Conservation (phyloP, 2,113 vertebrate genomes). For the Clupea harengus region DNA sequence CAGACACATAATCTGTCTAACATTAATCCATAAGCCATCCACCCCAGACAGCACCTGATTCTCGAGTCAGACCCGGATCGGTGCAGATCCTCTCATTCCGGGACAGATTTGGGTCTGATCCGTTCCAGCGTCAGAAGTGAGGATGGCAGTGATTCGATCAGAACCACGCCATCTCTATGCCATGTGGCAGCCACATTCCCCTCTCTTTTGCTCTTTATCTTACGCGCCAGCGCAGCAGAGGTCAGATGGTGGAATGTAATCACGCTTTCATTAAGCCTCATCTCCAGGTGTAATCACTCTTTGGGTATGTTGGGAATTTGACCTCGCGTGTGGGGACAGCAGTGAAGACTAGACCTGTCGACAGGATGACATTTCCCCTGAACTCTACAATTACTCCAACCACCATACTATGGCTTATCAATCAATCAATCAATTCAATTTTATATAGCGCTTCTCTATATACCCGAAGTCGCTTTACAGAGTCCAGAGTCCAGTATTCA, state of each 20-base stretch:
- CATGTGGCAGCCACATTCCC: not conserved
- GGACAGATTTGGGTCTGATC: not conserved
- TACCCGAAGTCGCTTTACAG: no score
- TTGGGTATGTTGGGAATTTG: slow-evolving; percentile 2
- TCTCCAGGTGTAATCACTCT: not conserved
- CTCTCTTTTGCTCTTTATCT: slow-evolving; percentile 37
- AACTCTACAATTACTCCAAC: not conserved
- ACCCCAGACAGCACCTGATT: not conserved
- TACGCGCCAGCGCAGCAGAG: slow-evolving; percentile 37
- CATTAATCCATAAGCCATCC: not conserved
- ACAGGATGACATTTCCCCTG: not conserved
- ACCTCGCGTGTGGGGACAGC: not conserved
- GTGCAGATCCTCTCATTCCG: not conserved
- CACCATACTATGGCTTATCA: not conserved
- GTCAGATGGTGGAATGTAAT: not conserved
- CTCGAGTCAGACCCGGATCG: not conserved
- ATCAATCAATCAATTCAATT: no score
- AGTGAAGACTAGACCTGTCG: not conserved
- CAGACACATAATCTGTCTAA: not conserved
- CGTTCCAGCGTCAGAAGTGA: not conserved
- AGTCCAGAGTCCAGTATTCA: no score
- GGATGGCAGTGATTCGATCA: no score
- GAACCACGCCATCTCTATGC: not conserved
- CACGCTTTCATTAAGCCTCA: not conserved
- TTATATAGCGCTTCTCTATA: no score